Percentiles rank a stretch among this genome's conserved stretches.
Evolutionary conservation across 2,113 vertebrate species (phyloP).

Genomic region (Campylomormyrus numenius): DNA sequence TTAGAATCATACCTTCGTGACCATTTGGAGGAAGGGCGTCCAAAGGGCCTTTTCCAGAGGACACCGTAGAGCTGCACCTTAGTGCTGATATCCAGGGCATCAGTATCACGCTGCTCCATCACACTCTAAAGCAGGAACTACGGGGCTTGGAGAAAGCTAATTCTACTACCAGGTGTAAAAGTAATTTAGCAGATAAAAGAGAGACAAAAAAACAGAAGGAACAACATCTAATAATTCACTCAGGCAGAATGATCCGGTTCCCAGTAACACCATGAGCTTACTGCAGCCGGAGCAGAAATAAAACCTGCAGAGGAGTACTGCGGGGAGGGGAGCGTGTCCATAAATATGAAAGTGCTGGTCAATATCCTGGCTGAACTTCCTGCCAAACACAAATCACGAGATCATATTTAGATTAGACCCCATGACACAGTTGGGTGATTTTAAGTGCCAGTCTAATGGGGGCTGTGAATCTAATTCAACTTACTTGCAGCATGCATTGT

Average conservation of each 20-base stretch:
- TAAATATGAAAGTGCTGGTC: conserved; percentile 51
- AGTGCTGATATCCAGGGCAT: conserved; percentile 87
- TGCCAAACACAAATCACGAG: conserved; percentile 26
- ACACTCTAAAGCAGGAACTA: conserved; percentile 70
- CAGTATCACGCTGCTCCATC: conserved; percentile 80
- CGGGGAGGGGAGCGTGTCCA: neutral
- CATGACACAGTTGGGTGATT: conserved; percentile 7
- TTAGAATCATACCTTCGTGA: conserved; percentile 76
- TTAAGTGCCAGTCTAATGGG: neutral
- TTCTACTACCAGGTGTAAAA: conserved; percentile 20
- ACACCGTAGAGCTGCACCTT: conserved; percentile 94
- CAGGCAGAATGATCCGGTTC: conserved; percentile 50
- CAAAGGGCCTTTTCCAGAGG: conserved; percentile 93
- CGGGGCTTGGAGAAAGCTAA: conserved; percentile 65
- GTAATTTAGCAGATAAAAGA: conserved; percentile 16
- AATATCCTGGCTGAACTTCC: conserved; percentile 22
- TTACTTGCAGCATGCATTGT: neutral
- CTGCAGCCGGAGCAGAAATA: conserved; percentile 36
- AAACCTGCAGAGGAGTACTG: conserved; percentile 20
- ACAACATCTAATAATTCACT: conserved; percentile 50
- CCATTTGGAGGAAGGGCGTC: conserved; percentile 87
- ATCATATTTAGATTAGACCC: conserved; percentile 42
- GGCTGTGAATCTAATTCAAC: neutral
- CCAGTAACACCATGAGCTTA: conserved; percentile 51
- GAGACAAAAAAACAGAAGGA: conserved; percentile 21